Evolutionary conservation across 2,113 vertebrate genomes (phyloP), one percentile per base, ranked within the genome.

Genomic region (Peromyscus leucopus): DNA sequence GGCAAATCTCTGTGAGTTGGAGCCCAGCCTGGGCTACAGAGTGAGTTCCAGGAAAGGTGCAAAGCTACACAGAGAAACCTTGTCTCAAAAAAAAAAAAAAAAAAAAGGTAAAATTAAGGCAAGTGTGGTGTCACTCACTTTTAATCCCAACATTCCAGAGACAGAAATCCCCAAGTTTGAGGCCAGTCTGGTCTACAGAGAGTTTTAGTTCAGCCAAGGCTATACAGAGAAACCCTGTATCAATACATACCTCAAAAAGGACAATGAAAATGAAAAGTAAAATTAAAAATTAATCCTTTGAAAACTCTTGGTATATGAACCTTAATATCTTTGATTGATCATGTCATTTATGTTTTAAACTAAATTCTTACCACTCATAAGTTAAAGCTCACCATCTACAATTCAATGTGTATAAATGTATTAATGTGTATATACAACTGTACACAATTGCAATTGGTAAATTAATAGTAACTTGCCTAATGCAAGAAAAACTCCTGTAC

Each of bases 291-390:
- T 0, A 80, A 74, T 55, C 8, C 15, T 22, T 82, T 78, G 36
- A 87, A 90, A 69, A 61, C 8, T 63, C 80, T 90, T 76, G 69
- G 6, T 80, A 5, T 55, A 33, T 76, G 10, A 87, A 31, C 10
- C 17, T 91, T 51, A 42, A 65, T 89, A 48, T 88, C 46, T 94
- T 79, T 88, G 12, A 89, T 48, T 57, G 28, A 91, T 26, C 8
- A 31, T 67, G 11, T 65, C 46, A 22, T 72, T 33, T 79, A 59
- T 71, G 5, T 93, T 95, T 94, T 31, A 96, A 91, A 83, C 24
- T 90, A 86, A 87, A 46, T 67, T 61, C 7, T 67, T 89, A 31
- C 13, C 8, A 22, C 67, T 78, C 4, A 17, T 59, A 93, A 87
- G 3, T 48, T 96, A 51, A 67, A 71, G 7, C 57, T 88, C 7